These are phyloP conservation scores for Gadus chalcogrammus DNA, from an alignment of 2,113 vertebrate genomes.

Conservation along the genomic window DNA sequence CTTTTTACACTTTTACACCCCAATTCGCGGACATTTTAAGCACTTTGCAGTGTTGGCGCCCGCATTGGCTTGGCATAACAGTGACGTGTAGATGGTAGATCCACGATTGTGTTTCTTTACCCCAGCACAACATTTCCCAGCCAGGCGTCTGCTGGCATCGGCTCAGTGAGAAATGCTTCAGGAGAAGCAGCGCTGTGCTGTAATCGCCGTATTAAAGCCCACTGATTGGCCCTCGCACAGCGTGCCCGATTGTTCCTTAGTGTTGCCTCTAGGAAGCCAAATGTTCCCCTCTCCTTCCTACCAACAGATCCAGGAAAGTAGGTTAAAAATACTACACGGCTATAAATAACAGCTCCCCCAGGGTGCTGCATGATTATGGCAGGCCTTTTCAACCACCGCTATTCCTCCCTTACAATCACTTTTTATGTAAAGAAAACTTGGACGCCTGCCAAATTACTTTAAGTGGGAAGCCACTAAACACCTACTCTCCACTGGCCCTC, in stretches of 20 bases:
- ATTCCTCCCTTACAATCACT: constrained; percentile 41
- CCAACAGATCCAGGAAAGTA: constrained; percentile 51
- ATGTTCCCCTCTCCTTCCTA: constrained; percentile 26
- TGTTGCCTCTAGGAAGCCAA: constrained; percentile 36
- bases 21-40: no score
- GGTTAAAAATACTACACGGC: constrained; percentile 65
- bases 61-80: constrained; percentile 16
- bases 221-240: constrained; percentile 17
- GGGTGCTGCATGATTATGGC: constrained; percentile 50
- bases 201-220: constrained; percentile 49
- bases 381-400: constrained; percentile 53
- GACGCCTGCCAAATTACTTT: constrained; percentile 45
- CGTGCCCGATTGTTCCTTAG: constrained; percentile 32
- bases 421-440: constrained; percentile 24
- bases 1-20: no score
- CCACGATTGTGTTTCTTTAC: constrained; percentile 25
- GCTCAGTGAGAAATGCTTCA: constrained; percentile 25
- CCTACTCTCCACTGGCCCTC: background rate
- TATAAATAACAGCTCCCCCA: constrained; percentile 62
- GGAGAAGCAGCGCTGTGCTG: constrained; percentile 29
- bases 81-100: constrained; percentile 9
- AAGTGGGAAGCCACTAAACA: constrained; percentile 23
- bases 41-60: background rate
- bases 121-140: constrained; percentile 24
- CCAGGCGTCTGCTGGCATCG: constrained; percentile 33